Evolutionary conservation across 1,140 invertebrate genomes (phyloP), one percentile per base, ranked within the genome.

Genomic region (Macrosteles quadrilineatus): DNA sequence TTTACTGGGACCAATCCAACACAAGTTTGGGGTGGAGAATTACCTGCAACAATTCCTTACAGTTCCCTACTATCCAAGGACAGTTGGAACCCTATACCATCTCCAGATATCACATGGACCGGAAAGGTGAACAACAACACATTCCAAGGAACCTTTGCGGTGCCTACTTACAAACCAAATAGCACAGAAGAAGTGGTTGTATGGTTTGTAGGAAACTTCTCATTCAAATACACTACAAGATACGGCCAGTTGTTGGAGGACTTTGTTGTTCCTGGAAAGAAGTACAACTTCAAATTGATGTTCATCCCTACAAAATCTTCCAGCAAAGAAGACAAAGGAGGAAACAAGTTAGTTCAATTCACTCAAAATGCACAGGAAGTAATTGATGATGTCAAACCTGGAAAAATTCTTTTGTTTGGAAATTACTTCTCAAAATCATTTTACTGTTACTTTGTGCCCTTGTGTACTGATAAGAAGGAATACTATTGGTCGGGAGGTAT

Each of bases 381-480:
- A 1, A n/a, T 64, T 32, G 59, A 40, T n/a, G 19, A 40, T 64
- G 59, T 27, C 12, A 31, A 53, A 11, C 12, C n/a, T 27, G 70
- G 72, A 29, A 71, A 68, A 32, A 36, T 73, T n/a, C 19, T 71
- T 23, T 32, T 73, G 0, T 40, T 68, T 6, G 72, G 72, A 6
- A 50, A 31, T 9, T 73, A 64, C 47, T 73, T 71, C 36, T 50
- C 70, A 43, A 68, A 67, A 31, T 64, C 72, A 43, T 73, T 73
- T 57, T 73, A 63, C 40, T 73, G 72, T 53, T 65, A 67, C 17
- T 14, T 73, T 25, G 45, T 62, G 12, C 72, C 72, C 11, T 69
- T 70, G 4, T 64, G 59, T 64, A 31, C 59, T 32, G 19, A 31
- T 14, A 64, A 64, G n/a, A 31, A 64, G 19, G 59, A 64, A 64